phyloP scores from a whole-genome alignment of 1,140 invertebrate species.

The Zaprionus gabonicus region DNA sequence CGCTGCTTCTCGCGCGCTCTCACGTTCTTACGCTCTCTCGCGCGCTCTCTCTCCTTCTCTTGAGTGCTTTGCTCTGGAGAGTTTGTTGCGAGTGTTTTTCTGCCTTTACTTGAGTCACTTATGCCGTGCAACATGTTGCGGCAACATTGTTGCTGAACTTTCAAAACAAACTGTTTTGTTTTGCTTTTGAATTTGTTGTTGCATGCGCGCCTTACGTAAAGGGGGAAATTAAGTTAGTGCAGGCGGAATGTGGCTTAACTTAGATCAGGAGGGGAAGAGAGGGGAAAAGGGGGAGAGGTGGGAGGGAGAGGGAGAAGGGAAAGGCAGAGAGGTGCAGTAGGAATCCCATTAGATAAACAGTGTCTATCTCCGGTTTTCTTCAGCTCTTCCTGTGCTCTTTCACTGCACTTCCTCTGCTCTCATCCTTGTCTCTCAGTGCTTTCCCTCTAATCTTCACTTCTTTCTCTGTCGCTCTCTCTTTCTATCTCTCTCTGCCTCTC shows the following conservation, averaged over 20 bases:
- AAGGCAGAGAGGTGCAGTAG: neutral
- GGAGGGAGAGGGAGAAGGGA: no score
- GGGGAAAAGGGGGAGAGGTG: no score
- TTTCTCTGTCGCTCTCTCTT: no score
- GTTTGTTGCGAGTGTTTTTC: neutral
- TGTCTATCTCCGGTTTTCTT: no score
- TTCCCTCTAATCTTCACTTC: no score
- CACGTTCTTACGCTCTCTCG: neutral
- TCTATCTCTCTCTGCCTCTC: no score
- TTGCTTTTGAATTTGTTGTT: neutral
- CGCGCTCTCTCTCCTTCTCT: neutral
- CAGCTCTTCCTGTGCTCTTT: no score
- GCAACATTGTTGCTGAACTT: conserved; percentile 46
- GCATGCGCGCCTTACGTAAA: conserved; percentile 5
- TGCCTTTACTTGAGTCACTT: neutral
- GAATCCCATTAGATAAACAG: neutral
- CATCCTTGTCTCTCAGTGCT: no score
- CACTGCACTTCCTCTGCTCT: no score
- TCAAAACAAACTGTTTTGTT: conserved; percentile 1
- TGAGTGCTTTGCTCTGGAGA: conserved; percentile 12
- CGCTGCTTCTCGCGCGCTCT: neutral
- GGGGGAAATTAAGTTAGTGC: no score
- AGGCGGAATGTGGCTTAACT: neutral
- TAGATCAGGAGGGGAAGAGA: neutral
- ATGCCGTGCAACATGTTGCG: conserved; percentile 38